Evolutionary conservation across 1,140 invertebrate species (phyloP).

Genomic region (Eumeta japonica): DNA sequence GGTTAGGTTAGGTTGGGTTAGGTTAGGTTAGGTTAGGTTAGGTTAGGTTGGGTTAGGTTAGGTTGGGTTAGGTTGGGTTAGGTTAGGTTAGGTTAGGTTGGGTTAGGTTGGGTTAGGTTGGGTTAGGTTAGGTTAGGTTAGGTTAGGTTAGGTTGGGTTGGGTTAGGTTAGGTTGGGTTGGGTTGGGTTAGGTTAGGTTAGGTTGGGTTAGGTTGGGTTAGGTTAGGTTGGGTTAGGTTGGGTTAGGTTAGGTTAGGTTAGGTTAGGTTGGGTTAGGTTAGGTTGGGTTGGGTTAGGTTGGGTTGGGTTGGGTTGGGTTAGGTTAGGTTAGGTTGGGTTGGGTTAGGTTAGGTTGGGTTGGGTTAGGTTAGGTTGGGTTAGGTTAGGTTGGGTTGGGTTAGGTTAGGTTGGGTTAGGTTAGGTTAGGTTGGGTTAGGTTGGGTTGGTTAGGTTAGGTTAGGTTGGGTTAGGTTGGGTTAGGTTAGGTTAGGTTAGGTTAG

Average conservation of each 20-base stretch:
- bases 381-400: constrained; percentile 4
- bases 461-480: constrained; percentile 5
- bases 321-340: constrained; percentile 3
- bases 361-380: constrained; percentile 3
- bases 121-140: constrained; percentile 3
- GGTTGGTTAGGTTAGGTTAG: no score
- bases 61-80: constrained; percentile 5
- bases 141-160: background rate
- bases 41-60: constrained; percentile 5
- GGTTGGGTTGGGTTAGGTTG: background rate
- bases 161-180: constrained; percentile 4
- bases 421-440: constrained; percentile 3
- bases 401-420: constrained; percentile 5
- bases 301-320: constrained; percentile 3
- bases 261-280: background rate
- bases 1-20: constrained; percentile 5
- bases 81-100: constrained; percentile 3
- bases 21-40: constrained; percentile 6
- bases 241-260: constrained; percentile 3
- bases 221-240: constrained; percentile 3
- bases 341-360: constrained; percentile 5
- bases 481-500: constrained; percentile 4
- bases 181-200: constrained; percentile 4
- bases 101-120: constrained; percentile 1
- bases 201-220: background rate